Evolutionary conservation across 1,140 invertebrate species (phyloP).

Genomic region (Eriosoma lanigerum): DNA sequence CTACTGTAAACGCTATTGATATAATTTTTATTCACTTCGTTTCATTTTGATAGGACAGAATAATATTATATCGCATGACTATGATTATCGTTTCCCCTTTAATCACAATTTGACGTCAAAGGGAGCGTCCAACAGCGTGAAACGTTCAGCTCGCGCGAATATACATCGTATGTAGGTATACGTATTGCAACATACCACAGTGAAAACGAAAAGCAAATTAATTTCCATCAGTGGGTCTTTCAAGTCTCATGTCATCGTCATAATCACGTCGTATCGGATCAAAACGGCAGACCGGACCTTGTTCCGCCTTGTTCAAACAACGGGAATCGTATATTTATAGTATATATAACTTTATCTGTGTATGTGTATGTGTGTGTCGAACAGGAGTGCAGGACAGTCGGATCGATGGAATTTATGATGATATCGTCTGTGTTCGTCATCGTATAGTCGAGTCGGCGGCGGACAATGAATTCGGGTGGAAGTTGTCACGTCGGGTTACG

Average conservation of each 20-base stretch:
- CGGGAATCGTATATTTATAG: no score
- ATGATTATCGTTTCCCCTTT: no score
- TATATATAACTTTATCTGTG: no score
- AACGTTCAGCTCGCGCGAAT: neutral
- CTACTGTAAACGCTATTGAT: no score
- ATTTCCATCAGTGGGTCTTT: neutral
- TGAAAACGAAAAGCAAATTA: neutral
- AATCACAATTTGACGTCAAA: neutral
- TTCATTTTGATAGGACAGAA: no score
- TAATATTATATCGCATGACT: no score
- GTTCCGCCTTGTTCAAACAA: no score
- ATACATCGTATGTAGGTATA: no score
- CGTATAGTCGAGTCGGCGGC: neutral
- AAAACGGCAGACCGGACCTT: neutral
- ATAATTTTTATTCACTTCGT: no score
- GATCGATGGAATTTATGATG: neutral
- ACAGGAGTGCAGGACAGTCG: no score
- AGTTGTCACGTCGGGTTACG: slow-evolving; percentile 38
- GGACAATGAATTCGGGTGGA: slow-evolving; percentile 31
- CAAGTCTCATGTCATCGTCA: neutral
- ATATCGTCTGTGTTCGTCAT: no score
- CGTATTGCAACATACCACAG: neutral
- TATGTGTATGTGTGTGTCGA: neutral
- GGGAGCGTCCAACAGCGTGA: neutral
- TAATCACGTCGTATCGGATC: neutral